These are phyloP conservation scores for Standfussiana lucernea DNA, from an alignment of 2,888 invertebrate genomes.

Conservation along the genomic window DNA sequence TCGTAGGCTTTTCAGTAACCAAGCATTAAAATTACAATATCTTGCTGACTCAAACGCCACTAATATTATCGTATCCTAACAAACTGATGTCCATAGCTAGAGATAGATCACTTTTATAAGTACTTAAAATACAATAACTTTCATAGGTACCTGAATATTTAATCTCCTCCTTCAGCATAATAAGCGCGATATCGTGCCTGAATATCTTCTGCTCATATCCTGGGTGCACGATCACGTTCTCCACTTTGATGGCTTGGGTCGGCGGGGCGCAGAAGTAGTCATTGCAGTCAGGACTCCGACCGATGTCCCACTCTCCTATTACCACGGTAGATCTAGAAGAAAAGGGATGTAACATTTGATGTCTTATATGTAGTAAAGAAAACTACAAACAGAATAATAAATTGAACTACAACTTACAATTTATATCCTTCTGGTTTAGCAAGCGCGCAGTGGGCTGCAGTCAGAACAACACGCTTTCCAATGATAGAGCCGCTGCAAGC, in stretches of 20 bases:
- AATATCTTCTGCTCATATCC: conserved; percentile 93
- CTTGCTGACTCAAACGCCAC: background rate
- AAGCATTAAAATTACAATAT: background rate
- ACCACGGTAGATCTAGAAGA: conserved; percentile 92
- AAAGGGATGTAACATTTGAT: background rate
- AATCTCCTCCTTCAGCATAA: conserved; percentile 93
- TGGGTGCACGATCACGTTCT: conserved; percentile 94
- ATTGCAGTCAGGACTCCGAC: conserved; percentile 94
- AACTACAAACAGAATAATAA: background rate
- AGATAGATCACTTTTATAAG: background rate
- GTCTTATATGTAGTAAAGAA: background rate
- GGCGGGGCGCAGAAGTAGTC: conserved; percentile 94
- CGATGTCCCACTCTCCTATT: conserved; percentile 94
- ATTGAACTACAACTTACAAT: conserved; percentile 92
- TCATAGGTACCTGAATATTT: conserved; percentile 82
- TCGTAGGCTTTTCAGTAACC: background rate
- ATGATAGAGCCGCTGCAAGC: conserved; percentile 95
- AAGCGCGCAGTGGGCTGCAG: conserved; percentile 95
- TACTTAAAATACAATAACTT: background rate
- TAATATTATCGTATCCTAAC: background rate
- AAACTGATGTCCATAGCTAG: background rate
- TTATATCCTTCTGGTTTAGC: conserved; percentile 94
- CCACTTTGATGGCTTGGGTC: conserved; percentile 93
- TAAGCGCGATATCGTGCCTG: conserved; percentile 93
- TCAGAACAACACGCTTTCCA: conserved; percentile 91